These are phyloP conservation scores for Pachycephala philippinensis DNA, from an alignment of 2,113 vertebrate genomes.

Conservation along the genomic window DNA sequence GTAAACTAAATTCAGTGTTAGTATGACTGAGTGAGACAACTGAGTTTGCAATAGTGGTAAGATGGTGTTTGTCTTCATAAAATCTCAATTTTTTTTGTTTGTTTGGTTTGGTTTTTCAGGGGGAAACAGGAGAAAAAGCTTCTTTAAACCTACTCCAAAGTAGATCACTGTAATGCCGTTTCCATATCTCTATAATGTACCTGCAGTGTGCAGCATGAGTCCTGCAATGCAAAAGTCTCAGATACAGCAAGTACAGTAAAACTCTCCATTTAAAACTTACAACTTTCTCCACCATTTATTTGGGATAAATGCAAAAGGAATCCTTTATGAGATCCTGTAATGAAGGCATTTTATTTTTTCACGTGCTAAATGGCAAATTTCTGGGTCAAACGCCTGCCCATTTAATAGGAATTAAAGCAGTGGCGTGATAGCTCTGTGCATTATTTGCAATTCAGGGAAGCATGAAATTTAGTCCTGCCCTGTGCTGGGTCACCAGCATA, in stretches of 20 bases:
- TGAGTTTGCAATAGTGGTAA: not conserved
- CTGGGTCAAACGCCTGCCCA: not conserved
- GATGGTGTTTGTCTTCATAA: not conserved
- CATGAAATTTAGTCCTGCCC: conserved; percentile 33
- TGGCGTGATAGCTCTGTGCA: not conserved
- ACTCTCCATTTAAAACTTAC: not conserved
- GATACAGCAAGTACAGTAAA: not conserved
- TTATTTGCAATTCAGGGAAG: conserved; percentile 24
- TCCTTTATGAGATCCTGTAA: not conserved
- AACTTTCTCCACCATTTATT: not conserved
- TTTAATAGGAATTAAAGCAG: conserved; percentile 8
- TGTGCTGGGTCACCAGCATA: not conserved
- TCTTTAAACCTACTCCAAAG: not conserved
- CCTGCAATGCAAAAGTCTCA: not conserved
- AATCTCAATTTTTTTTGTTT: not conserved
- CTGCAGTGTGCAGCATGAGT: not conserved
- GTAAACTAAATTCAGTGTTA: not conserved
- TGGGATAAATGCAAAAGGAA: not conserved
- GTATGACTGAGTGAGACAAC: not conserved
- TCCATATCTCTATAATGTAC: not conserved
- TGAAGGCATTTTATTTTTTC: not conserved
- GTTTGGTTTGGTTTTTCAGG: not conserved
- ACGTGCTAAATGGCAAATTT: not conserved
- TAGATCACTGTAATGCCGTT: not conserved
- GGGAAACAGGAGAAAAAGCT: rapidly evolving